phyloP scores from a whole-genome alignment of 2,113 vertebrate species.

The Crocuta crocuta region DNA sequence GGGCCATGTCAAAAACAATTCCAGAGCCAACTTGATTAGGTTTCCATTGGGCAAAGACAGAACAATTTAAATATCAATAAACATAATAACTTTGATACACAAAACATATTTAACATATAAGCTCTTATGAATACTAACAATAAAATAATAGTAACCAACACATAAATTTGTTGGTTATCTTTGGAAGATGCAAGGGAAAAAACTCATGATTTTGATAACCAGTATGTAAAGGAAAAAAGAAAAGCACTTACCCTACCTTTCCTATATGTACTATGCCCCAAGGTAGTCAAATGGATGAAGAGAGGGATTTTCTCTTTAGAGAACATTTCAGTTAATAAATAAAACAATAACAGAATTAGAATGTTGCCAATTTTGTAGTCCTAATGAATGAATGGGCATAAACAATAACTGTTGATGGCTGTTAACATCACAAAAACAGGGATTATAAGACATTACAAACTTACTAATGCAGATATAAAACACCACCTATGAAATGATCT shows the following conservation, averaged over 20 bases:
- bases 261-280: neutral
- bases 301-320: neutral
- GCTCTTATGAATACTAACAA: neutral
- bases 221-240: neutral
- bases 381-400: neutral
- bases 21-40: neutral
- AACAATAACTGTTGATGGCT: neutral
- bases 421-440: neutral
- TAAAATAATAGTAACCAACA: neutral
- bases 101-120: neutral
- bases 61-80: neutral
- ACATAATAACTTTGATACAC: neutral
- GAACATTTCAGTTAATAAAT: neutral
- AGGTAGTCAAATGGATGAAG: neutral
- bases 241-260: neutral
- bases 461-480: neutral
- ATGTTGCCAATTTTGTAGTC: neutral
- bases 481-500: neutral
- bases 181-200: neutral
- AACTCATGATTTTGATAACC: neutral
- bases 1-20: neutral
- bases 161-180: neutral
- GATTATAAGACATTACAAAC: neutral
- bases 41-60: neutral
- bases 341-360: neutral